A percentile compares a stretch with the other conserved stretches of the same genome.
Conservation (phyloP, 2,888 invertebrate species). For the Melanotus villosus region DNA sequence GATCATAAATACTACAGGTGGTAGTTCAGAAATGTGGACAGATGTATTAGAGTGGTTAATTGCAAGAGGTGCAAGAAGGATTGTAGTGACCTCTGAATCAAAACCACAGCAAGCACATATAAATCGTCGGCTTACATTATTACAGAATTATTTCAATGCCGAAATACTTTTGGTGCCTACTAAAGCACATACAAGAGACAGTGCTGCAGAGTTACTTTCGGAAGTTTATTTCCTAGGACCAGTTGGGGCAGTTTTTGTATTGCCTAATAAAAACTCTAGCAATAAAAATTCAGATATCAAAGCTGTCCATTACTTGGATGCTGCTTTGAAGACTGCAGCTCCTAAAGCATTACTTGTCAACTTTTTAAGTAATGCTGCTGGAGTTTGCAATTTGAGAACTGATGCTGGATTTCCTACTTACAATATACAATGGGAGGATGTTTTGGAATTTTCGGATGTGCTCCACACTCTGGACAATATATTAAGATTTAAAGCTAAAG, state of each 20-base stretch:
- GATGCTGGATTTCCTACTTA: slow-evolving; percentile 62
- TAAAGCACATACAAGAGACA: slow-evolving; percentile 60
- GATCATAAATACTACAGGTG: slow-evolving; percentile 54
- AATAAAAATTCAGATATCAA: slow-evolving; percentile 59
- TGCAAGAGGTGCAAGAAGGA: slow-evolving; percentile 83
- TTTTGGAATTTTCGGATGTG: slow-evolving; percentile 59
- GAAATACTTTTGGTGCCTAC: slow-evolving; percentile 60
- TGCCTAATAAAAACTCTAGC: slow-evolving; percentile 57
- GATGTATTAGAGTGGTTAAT: slow-evolving; percentile 87
- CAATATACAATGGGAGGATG: slow-evolving; percentile 61
- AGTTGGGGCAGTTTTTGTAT: slow-evolving; percentile 61
- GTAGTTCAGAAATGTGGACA: slow-evolving; percentile 62
- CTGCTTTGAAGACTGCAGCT: slow-evolving; percentile 60
- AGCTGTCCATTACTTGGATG: slow-evolving; percentile 62
- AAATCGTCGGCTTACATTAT: slow-evolving; percentile 60
- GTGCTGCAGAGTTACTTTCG: slow-evolving; percentile 56
- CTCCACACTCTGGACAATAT: slow-evolving; percentile 62
- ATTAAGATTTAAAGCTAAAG: slow-evolving; percentile 57
- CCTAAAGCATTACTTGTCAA: slow-evolving; percentile 64
- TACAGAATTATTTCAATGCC: slow-evolving; percentile 60
- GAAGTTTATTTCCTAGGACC: slow-evolving; percentile 59
- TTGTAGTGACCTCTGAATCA: slow-evolving; percentile 85
- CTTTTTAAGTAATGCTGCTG: slow-evolving; percentile 60
- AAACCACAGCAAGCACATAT: slow-evolving; percentile 82
- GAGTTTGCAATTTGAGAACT: slow-evolving; percentile 58